Evolutionary conservation across 2,888 invertebrate genomes (phyloP).

Genomic region (Cerceris ruficornis): DNA sequence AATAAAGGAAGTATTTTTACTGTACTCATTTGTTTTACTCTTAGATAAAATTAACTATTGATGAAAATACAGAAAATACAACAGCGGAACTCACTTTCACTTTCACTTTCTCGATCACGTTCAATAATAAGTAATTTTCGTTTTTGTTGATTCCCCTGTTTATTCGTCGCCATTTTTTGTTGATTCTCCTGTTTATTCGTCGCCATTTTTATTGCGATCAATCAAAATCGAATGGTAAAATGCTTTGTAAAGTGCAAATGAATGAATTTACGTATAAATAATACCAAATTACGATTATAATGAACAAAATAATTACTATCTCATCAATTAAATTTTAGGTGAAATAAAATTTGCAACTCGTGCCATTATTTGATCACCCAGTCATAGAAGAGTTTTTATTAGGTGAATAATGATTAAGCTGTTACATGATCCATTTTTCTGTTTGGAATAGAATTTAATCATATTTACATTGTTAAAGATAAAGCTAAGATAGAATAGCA

Average conservation of each 20-base stretch:
- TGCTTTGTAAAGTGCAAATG: not conserved
- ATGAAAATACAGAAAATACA: not conserved
- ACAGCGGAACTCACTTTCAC: conserved; percentile 62
- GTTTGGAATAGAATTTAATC: too few relatives aligned
- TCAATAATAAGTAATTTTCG: conserved; percentile 64
- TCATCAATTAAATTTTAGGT: too few relatives aligned
- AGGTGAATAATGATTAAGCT: too few relatives aligned
- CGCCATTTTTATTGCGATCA: conserved; percentile 51
- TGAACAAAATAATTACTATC: too few relatives aligned
- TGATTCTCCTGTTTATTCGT: conserved; percentile 37
- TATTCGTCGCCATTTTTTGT: conserved; percentile 63
- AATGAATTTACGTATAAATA: too few relatives aligned
- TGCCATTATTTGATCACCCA: too few relatives aligned
- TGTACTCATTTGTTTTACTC: not conserved
- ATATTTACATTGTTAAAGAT: too few relatives aligned
- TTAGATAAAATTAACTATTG: conserved; percentile 1
- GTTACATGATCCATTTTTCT: too few relatives aligned
- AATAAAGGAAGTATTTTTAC: conserved; percentile 35
- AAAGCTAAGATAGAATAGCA: too few relatives aligned
- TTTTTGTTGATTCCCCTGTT: conserved; percentile 55
- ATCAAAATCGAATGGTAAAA: not conserved
- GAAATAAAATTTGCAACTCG: too few relatives aligned
- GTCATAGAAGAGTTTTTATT: too few relatives aligned
- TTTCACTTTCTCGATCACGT: conserved; percentile 69
- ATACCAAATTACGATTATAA: too few relatives aligned